Percentiles rank a stretch among this genome's conserved stretches.
Conservation (phyloP, 2,797 vertebrate genomes). For the Perodicticus potto region DNA sequence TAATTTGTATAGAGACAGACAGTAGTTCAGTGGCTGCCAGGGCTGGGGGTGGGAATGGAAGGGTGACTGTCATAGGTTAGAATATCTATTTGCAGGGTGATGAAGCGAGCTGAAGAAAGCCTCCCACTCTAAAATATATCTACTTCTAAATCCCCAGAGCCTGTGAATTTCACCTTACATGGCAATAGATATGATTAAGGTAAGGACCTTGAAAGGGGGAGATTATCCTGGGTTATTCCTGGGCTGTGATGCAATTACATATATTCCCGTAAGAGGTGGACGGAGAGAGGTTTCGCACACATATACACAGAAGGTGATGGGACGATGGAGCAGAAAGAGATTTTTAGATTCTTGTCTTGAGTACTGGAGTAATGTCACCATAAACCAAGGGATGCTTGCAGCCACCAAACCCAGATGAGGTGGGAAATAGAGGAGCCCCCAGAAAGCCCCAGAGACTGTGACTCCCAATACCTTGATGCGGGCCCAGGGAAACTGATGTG, state of each 20-base stretch:
- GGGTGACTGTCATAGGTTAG: neutral
- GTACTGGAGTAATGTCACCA: accelerated
- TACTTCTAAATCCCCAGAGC: neutral
- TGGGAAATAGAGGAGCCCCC: accelerated
- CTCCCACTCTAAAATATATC: neutral
- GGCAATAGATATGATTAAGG: neutral
- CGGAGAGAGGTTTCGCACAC: neutral
- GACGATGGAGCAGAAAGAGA: no score
- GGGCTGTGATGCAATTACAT: neutral
- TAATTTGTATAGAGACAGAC: neutral
- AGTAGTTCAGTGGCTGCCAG: neutral
- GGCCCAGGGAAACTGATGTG: no score
- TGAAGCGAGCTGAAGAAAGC: neutral
- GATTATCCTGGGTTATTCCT: neutral
- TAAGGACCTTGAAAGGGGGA: neutral
- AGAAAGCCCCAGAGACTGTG: no score
- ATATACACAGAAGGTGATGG: no score
- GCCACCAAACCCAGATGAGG: neutral
- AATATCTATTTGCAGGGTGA: neutral
- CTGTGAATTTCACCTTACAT: neutral
- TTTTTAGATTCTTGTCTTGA: neutral
- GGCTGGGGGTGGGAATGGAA: neutral
- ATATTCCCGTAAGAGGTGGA: no score
- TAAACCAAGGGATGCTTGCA: neutral
- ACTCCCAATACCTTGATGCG: neutral